A percentile compares a stretch with the other conserved stretches of the same genome.
Evolutionary conservation across 2,888 invertebrate species (phyloP).

Genomic region (Pristionchus japonicus): DNA sequence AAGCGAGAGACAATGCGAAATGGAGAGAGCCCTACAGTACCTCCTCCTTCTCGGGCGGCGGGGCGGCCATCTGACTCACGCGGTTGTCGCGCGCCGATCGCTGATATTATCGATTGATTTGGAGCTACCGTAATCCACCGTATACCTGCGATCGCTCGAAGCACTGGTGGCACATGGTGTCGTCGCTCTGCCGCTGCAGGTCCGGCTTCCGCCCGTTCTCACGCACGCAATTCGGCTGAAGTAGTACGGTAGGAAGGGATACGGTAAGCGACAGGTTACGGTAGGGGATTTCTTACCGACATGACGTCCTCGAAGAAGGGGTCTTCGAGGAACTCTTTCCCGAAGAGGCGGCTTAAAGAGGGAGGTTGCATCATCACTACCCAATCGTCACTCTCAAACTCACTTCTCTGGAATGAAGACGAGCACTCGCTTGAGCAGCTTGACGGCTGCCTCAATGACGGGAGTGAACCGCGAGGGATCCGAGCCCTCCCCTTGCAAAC

Average conservation of each 20-base stretch:
- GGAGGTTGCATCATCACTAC: background rate
- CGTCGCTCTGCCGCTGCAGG: conserved; percentile 21
- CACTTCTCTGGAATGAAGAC: conserved; percentile 35
- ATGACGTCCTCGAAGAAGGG: conserved; percentile 43
- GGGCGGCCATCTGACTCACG: conserved; percentile 20
- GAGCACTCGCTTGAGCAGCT: conserved; percentile 4
- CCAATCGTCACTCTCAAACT: background rate
- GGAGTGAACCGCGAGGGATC: background rate
- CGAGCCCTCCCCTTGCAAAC: background rate
- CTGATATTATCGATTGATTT: background rate
- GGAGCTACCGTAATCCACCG: background rate
- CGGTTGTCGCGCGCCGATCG: conserved; percentile 7
- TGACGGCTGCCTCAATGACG: background rate
- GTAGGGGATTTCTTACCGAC: background rate
- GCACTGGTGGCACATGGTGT: conserved; percentile 42
- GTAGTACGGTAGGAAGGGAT: background rate
- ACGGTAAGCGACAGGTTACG: no score
- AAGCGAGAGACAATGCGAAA: no score
- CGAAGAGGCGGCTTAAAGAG: conserved; percentile 3
- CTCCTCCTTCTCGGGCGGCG: conserved; percentile 22
- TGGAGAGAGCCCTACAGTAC: background rate
- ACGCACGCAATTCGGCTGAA: background rate
- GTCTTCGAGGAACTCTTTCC: conserved; percentile 38
- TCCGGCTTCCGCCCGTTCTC: conserved; percentile 27
- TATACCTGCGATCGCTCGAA: conserved; percentile 38